Percentiles rank a stretch among this genome's conserved stretches.
Conservation (phyloP, 2,113 vertebrate species). For the Ursus arctos region DNA sequence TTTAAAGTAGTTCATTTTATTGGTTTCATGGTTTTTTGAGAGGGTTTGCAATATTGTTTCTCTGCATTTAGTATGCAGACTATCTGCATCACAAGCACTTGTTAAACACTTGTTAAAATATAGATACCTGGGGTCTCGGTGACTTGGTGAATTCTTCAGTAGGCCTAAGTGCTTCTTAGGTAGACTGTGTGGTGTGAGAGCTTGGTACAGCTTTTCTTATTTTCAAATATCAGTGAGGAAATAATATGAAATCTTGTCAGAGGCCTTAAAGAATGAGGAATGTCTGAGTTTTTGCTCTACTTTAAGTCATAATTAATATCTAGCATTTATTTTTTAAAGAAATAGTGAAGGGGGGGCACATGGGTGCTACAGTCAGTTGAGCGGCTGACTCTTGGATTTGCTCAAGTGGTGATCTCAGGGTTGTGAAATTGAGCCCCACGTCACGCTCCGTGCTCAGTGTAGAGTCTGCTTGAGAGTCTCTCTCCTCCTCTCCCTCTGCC, state of each 20-base stretch:
- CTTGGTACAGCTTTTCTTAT: not conserved
- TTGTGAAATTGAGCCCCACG: not conserved
- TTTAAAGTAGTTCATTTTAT: not conserved
- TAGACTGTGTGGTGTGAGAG: not conserved
- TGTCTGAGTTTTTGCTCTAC: slow-evolving; percentile 28
- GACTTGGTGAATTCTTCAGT: not conserved
- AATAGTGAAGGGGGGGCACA: not conserved
- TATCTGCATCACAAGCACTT: not conserved
- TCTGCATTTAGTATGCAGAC: not conserved
- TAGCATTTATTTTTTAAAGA: slow-evolving; percentile 17
- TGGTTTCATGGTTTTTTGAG: not conserved
- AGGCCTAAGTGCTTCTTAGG: not conserved
- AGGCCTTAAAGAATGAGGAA: slow-evolving; percentile 38
- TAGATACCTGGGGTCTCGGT: not conserved
- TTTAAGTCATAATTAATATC: not conserved
- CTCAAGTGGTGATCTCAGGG: not conserved
- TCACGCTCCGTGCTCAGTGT: not conserved
- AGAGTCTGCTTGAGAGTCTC: not conserved
- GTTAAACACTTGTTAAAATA: not conserved
- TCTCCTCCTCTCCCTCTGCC: not conserved
- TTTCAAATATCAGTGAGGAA: slow-evolving; percentile 38
- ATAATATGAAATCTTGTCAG: slow-evolving; percentile 23
- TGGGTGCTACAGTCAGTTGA: not conserved
- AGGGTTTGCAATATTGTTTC: not conserved
- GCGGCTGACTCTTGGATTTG: not conserved